Conservation (phyloP, 2,888 invertebrate genomes). For the Hesperia comma region DNA sequence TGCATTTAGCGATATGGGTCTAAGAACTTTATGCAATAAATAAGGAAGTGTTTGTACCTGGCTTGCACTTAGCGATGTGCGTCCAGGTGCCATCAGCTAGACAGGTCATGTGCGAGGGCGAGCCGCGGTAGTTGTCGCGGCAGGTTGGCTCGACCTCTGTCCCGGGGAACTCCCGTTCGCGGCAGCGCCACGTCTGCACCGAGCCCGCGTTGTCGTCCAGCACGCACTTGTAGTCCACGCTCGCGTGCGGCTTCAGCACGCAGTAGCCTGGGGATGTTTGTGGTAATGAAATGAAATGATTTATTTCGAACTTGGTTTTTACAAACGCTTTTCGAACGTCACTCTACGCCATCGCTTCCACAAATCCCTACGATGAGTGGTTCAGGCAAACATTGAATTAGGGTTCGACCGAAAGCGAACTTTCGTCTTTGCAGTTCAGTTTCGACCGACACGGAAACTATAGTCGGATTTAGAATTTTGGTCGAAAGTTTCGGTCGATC, state of each 20-base stretch:
- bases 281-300: no score
- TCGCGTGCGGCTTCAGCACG: constrained; percentile 51
- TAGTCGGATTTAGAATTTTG: no score
- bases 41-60: constrained; percentile 54
- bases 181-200: constrained; percentile 47
- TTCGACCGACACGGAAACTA: no score
- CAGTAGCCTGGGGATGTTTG: constrained; percentile 58
- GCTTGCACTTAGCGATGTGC: constrained; percentile 53
- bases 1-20: no score
- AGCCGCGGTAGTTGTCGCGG: constrained; percentile 50
- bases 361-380: no score
- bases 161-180: constrained; percentile 52
- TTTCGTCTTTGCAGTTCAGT: no score
- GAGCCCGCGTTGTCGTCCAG: constrained; percentile 34
- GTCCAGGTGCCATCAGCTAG: constrained; percentile 58
- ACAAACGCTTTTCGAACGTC: no score
- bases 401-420: no score
- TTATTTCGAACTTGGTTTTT: no score
- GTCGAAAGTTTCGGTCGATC: no score
- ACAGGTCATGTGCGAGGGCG: constrained; percentile 56
- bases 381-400: no score
- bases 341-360: no score
- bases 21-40: not conserved
- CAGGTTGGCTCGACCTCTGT: constrained; percentile 56
- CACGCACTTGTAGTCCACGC: constrained; percentile 56